These are phyloP conservation scores for Mystacornis crossleyi DNA, from an alignment of 2,113 vertebrate species.

Conservation along the genomic window DNA sequence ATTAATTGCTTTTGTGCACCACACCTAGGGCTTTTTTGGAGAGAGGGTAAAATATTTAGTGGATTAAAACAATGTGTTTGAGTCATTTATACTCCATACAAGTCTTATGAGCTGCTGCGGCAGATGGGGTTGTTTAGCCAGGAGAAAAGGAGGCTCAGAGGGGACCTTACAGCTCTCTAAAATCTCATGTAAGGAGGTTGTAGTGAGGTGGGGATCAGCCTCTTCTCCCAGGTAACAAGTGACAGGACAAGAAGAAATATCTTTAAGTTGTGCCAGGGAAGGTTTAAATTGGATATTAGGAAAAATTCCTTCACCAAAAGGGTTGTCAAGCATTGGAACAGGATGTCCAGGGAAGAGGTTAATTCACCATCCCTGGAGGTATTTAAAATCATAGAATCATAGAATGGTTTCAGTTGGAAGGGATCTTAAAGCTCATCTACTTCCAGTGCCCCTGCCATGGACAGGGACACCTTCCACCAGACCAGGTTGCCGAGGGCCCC, in stretches of 20 bases:
- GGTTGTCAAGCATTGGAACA: background rate
- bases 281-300: background rate
- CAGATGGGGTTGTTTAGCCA: background rate
- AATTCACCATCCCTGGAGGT: background rate
- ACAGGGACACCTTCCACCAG: background rate
- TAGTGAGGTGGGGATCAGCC: background rate
- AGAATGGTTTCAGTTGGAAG: background rate
- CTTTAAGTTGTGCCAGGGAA: background rate
- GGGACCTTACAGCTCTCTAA: accelerated
- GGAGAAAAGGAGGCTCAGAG: background rate
- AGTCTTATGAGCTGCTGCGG: background rate
- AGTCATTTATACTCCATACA: background rate
- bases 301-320: background rate
- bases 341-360: background rate
- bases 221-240: background rate
- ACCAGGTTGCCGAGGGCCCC: background rate
- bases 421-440: background rate
- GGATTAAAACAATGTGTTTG: background rate
- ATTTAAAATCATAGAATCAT: background rate
- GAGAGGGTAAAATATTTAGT: background rate
- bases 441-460: background rate
- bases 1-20: conserved; percentile 27
- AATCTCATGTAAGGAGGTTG: background rate
- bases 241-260: background rate
- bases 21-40: background rate